phyloP scores from a whole-genome alignment of 1,140 invertebrate species.

The Bombus sylvicola region DNA sequence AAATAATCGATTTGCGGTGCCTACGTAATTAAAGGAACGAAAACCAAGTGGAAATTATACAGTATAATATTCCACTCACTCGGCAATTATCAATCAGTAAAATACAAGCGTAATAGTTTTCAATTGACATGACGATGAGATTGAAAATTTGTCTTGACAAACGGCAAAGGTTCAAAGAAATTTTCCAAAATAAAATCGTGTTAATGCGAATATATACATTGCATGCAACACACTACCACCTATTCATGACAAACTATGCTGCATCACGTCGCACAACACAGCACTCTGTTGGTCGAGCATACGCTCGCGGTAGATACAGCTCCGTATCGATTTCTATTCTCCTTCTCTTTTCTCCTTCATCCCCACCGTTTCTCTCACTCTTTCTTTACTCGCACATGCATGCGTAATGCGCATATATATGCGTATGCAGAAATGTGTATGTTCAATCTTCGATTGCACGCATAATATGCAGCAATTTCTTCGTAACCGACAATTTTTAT shows the following conservation, averaged over 20 bases:
- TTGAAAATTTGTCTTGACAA: neutral
- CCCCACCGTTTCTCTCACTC: neutral
- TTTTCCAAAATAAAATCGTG: neutral
- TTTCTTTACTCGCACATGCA: neutral
- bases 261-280: conserved; percentile 23
- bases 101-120: neutral
- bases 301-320: conserved; percentile 45
- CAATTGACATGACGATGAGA: neutral
- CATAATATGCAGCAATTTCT: neutral
- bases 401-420: too few species aligned
- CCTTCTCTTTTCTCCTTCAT: conserved; percentile 30
- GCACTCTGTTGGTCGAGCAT: conserved; percentile 40
- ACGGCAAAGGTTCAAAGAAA: neutral
- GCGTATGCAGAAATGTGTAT: neutral
- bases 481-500: neutral
- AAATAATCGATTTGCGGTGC: neutral
- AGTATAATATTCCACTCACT: neutral
- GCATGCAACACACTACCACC: neutral
- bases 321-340: conserved; percentile 54
- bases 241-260: conserved; percentile 5
- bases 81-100: neutral
- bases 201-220: neutral
- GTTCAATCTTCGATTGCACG: neutral
- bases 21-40: neutral
- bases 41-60: neutral